phyloP scores from a whole-genome alignment of 2,888 invertebrate genomes.

The Zhuqinia jingwanae region DNA sequence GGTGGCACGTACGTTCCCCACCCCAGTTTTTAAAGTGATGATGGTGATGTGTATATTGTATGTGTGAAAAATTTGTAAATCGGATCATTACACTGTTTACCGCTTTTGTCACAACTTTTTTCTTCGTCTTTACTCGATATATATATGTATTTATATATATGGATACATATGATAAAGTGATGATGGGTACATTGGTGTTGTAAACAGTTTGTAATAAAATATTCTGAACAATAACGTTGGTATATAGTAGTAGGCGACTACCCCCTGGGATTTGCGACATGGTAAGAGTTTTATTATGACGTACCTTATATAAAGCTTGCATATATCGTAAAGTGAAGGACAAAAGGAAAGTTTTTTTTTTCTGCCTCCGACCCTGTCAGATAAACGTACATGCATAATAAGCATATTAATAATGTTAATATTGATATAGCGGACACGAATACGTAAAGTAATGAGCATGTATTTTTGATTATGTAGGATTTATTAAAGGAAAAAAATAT shows the following conservation, averaged over 20 bases:
- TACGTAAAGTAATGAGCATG: no score
- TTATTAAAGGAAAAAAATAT: no score
- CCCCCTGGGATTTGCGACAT: conserved; percentile 36
- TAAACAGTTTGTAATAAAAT: conserved; percentile 24
- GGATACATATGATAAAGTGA: no score
- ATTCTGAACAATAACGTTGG: conserved; percentile 1
- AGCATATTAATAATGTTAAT: no score
- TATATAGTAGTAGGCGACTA: not conserved
- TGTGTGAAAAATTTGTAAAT: conserved; percentile 38
- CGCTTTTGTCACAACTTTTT: conserved; percentile 4
- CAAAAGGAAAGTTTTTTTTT: conserved; percentile 32
- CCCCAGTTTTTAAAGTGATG: conserved; percentile 30
- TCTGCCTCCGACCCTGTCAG: no score
- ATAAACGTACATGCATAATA: no score
- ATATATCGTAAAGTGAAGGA: not conserved
- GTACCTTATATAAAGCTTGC: not conserved
- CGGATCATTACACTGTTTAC: conserved; percentile 31
- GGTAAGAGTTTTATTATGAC: conserved; percentile 29
- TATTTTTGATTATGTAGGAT: no score
- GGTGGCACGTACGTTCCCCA: conserved; percentile 12
- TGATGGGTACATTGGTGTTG: not conserved
- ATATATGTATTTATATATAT: no score
- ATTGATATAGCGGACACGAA: no score
- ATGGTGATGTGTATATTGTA: conserved; percentile 8
- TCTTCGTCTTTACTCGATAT: no score